These are phyloP conservation scores for Drosophila borealis DNA, from an alignment of 2,888 invertebrate genomes.

Conservation along the genomic window DNA sequence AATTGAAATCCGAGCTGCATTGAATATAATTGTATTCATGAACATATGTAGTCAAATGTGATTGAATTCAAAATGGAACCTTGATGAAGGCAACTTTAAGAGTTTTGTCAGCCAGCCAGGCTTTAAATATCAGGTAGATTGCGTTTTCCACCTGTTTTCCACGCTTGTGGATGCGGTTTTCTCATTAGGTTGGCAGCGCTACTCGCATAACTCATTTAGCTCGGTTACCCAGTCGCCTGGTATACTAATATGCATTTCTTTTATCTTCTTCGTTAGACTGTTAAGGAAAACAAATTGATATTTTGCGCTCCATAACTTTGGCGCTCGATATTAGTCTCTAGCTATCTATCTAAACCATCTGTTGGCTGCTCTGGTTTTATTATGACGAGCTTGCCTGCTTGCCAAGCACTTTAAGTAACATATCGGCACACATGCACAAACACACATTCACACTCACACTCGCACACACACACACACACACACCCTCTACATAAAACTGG, in stretches of 20 bases:
- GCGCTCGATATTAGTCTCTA: slow-evolving; percentile 10
- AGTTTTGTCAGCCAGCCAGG: too few species aligned
- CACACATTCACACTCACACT: slow-evolving; percentile 2
- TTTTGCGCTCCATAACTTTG: background rate
- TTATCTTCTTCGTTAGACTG: background rate
- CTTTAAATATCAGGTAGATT: too few species aligned
- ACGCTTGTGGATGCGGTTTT: too few species aligned
- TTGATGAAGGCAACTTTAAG: too few species aligned
- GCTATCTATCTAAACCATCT: slow-evolving; percentile 47
- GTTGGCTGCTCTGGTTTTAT: slow-evolving; percentile 15
- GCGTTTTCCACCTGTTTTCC: too few species aligned
- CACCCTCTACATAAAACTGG: background rate
- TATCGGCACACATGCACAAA: background rate
- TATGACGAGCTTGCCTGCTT: slow-evolving; percentile 11
- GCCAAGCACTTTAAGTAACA: slow-evolving; percentile 18
- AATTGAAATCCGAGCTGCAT: too few species aligned
- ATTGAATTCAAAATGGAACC: too few species aligned
- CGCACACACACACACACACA: background rate
- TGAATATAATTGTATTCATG: too few species aligned
- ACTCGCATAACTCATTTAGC: background rate
- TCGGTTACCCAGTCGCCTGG: slow-evolving; percentile 2
- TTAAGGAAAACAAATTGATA: background rate
- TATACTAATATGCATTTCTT: too few species aligned
- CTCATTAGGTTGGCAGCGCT: too few species aligned
- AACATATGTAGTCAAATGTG: too few species aligned